Base-by-base conservation (phyloP, 2,797 vertebrate genomes). In the Naso thynnoides region DNA sequence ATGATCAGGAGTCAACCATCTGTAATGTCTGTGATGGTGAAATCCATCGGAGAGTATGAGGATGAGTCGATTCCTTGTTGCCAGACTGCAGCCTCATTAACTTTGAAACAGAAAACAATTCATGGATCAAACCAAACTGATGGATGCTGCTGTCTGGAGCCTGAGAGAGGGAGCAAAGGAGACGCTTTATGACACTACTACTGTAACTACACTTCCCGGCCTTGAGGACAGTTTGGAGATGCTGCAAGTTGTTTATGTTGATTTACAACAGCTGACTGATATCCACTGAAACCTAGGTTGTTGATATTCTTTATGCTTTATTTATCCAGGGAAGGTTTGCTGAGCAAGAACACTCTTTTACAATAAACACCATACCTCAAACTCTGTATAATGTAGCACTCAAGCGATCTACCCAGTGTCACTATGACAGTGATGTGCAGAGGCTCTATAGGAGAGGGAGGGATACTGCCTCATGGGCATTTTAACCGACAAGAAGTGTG, bases 1-100 rank as follows among this genome's bases (percentile, higher is more conserved):
- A 89, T 83, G 79, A 92, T 91, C 85, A 80, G 76, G 65, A 89
- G 85, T 88, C 81, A 82, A 79, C 73, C 82, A 85, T 91, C 87
- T 87, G 84, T 88, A 81, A 86, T 79, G 82, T 68, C 53, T 67
- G 79, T 29, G 76, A 78, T 71, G 71, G 56, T 67, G 77, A 82
- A 84, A 88, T 86, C 85, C 72, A 87, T 76, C 31, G 79, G 58
- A 29, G 70, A 42, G 68, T 56, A 67, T 76, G 78, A 67, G 78
- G 72, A 84, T 52, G 79, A 88, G 81, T 86, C 84, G 83, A 91
- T 88, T 82, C 68, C 71, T 83, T 86, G 86, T 88, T 76, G 79
- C 75, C 73, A 49, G 78, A 76, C 84, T 23, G 16, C 59, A n/a
- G 83, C 59, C 81, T 89, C 89, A 88, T 92, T 90, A 89, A 77